Conservation (phyloP, 2,797 vertebrate species). For the Moxostoma hubbsi region DNA sequence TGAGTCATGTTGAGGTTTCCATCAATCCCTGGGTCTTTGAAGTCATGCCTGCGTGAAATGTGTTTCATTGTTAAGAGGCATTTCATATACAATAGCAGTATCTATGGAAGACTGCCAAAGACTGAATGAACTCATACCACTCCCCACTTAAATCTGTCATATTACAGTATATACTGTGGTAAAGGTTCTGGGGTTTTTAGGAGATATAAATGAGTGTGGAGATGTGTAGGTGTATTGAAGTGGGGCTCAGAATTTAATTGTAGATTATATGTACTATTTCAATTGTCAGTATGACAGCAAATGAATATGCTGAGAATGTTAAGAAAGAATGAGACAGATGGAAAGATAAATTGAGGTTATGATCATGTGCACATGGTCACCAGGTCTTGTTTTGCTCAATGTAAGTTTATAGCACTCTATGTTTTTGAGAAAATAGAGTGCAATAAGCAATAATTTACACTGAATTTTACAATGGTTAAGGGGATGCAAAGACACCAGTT, state of each 20-base stretch:
- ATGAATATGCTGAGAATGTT: conserved; percentile 7
- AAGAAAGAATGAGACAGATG: conserved; percentile 18
- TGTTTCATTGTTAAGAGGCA: conserved; percentile 47
- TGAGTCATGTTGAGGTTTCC: conserved; percentile 50
- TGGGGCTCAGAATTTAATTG: conserved; percentile 18
- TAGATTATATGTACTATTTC: conserved; percentile 28
- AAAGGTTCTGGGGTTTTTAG: conserved; percentile 24
- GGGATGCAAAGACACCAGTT: too few species aligned
- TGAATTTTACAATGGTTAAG: too few species aligned
- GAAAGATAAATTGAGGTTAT: background rate
- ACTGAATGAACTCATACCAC: conserved; percentile 34
- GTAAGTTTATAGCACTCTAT: background rate
- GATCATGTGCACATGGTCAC: background rate
- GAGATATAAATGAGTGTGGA: conserved; percentile 37
- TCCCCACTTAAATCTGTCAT: conserved; percentile 41
- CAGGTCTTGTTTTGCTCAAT: background rate
- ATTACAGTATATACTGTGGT: background rate
- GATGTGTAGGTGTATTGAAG: conserved; percentile 25
- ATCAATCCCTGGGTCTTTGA: conserved; percentile 60
- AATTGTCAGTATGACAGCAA: background rate
- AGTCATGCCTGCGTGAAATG: conserved; percentile 48
- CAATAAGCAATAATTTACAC: background rate
- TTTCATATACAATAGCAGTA: conserved; percentile 44
- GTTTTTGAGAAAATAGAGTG: background rate
- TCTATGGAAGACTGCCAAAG: conserved; percentile 44